Evolutionary conservation across 2,888 invertebrate species (phyloP).

Genomic region (Acanthosepion lycidas): DNA sequence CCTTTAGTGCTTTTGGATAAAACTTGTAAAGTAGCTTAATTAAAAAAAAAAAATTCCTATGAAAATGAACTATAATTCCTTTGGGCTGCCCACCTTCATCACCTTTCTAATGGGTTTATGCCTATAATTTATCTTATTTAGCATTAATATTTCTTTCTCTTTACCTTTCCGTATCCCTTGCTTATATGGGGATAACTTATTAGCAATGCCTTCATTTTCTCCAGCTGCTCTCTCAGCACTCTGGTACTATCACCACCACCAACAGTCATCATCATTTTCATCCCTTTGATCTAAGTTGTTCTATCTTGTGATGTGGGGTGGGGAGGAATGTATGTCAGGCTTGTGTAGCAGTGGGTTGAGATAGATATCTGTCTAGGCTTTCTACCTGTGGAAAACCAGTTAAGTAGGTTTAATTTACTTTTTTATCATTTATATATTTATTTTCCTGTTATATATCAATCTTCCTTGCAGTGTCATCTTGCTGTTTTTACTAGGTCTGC

Average conservation of each 20-base stretch:
- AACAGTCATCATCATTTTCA: not conserved
- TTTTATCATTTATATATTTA: not conserved
- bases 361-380: not conserved
- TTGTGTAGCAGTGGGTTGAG: not conserved
- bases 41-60: not conserved
- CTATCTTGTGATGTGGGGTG: not conserved
- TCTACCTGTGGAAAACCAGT: conserved; percentile 8
- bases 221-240: not conserved
- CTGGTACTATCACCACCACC: not conserved
- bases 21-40: not conserved
- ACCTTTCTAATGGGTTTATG: not conserved
- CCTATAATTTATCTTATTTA: not conserved
- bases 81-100: not conserved
- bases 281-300: not conserved
- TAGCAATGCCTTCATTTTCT: conserved; percentile 9
- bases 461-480: not conserved
- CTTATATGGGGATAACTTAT: not conserved
- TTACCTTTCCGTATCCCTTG: not conserved
- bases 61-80: not conserved
- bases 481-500: not conserved
- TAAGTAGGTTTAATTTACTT: not conserved
- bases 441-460: not conserved
- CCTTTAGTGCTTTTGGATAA: not conserved
- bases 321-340: not conserved
- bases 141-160: not conserved